phyloP scores from a whole-genome alignment of 2,113 vertebrate genomes.

The Zapornia atra region DNA sequence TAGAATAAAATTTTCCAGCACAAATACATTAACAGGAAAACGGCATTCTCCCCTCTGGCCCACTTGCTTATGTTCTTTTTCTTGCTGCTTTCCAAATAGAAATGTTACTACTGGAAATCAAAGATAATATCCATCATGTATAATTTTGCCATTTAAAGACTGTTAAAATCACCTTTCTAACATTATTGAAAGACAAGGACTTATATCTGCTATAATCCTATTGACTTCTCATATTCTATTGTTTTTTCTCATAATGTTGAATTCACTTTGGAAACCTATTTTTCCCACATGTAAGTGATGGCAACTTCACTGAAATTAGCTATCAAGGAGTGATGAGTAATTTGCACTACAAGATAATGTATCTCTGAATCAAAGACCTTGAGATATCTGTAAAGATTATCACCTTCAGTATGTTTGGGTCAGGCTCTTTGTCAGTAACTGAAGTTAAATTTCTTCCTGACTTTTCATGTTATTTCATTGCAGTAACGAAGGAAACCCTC shows the following conservation, averaged over 20 bases:
- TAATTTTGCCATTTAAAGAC: not conserved
- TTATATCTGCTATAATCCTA: not conserved
- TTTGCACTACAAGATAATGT: not conserved
- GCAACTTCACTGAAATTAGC: not conserved
- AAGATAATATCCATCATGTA: not conserved
- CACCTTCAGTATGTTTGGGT: not conserved
- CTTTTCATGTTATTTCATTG: not conserved
- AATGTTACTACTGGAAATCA: not conserved
- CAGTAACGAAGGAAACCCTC: not conserved
- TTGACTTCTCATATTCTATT: not conserved
- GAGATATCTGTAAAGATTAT: not conserved
- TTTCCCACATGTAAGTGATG: not conserved
- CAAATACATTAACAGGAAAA: not conserved
- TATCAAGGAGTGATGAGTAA: not conserved
- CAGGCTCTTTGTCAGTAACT: not conserved
- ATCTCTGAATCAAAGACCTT: not conserved
- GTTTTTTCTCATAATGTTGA: not conserved
- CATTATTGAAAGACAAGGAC: not conserved
- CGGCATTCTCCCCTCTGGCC: fast-evolving
- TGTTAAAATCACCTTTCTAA: not conserved
- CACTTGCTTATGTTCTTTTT: not conserved
- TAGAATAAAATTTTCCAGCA: not conserved
- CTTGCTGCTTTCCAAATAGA: not conserved
- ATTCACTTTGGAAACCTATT: not conserved
- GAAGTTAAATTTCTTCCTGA: not conserved